Conservation (phyloP, 2,113 vertebrate species). For the Chitala chitala region DNA sequence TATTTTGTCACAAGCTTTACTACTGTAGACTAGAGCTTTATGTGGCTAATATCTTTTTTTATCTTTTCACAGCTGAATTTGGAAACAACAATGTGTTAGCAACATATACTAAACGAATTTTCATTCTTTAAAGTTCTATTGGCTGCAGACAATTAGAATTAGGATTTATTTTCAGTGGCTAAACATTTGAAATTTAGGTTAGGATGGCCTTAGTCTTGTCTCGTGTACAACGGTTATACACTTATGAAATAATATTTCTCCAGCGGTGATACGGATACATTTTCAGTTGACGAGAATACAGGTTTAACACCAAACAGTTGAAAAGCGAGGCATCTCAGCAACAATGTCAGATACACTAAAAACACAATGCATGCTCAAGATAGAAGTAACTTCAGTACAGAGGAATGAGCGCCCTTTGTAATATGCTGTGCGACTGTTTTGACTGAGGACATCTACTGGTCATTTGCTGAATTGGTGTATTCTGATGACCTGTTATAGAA, state of each 20-base stretch:
- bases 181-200: not conserved
- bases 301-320: not conserved
- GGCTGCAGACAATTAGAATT: not conserved
- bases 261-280: not conserved
- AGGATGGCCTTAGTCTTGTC: not conserved
- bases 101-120: no score
- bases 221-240: not conserved
- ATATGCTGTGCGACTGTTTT: not conserved
- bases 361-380: no score
- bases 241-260: not conserved
- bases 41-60: conserved; percentile 8
- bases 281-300: not conserved
- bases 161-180: conserved; percentile 4
- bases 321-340: not conserved
- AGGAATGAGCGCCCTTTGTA: not conserved
- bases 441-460: not conserved
- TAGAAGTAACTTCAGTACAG: not conserved
- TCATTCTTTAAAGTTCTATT: no score
- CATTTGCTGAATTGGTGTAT: not conserved
- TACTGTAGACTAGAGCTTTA: not conserved
- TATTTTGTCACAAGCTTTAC: not conserved
- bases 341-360: not conserved
- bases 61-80: not conserved
- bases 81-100: conserved; percentile 1
- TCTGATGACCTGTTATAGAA: not conserved